Evolutionary conservation across 2,888 invertebrate genomes (phyloP).

Genomic region (Anoplius nigerrimus): DNA sequence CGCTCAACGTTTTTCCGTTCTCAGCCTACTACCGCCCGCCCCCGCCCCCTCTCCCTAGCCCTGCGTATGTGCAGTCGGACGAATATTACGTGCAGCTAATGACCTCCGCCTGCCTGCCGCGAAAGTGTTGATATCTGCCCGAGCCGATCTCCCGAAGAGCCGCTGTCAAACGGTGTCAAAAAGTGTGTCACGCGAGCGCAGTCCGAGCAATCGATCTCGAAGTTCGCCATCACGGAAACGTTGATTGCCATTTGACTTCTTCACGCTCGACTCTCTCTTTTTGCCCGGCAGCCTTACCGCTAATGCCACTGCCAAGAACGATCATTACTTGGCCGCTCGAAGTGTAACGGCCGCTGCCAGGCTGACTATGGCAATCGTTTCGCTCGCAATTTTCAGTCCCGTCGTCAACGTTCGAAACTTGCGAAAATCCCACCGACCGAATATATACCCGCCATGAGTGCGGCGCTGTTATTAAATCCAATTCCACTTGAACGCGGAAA

Average conservation of each 20-base stretch:
- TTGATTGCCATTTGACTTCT: conserved; percentile 20
- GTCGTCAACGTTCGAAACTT: too few species aligned
- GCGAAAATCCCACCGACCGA: too few species aligned
- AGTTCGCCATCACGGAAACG: conserved; percentile 31
- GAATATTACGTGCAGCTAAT: conserved; percentile 52
- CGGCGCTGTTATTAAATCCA: too few species aligned
- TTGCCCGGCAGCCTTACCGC: conserved; percentile 9
- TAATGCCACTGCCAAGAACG: conserved; percentile 3
- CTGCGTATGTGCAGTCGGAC: conserved; percentile 28
- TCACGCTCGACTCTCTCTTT: conserved; percentile 2
- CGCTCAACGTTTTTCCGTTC: conserved; percentile 10
- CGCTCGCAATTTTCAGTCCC: not conserved
- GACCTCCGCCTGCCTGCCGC: conserved; percentile 31
- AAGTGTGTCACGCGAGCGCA: conserved; percentile 55
- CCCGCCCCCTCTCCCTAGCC: too few species aligned
- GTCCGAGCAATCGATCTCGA: conserved; percentile 19
- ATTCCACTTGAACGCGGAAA: too few species aligned
- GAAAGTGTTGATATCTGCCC: conserved; percentile 52
- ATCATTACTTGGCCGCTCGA: too few species aligned
- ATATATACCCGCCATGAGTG: too few species aligned
- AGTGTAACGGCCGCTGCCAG: conserved; percentile 14
- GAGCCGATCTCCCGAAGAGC: conserved; percentile 44
- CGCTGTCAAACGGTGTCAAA: conserved; percentile 44
- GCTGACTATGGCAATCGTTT: not conserved
- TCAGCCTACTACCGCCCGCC: conserved; percentile 8